phyloP scores from a whole-genome alignment of 2,113 vertebrate species.

The Cottus gobio region DNA sequence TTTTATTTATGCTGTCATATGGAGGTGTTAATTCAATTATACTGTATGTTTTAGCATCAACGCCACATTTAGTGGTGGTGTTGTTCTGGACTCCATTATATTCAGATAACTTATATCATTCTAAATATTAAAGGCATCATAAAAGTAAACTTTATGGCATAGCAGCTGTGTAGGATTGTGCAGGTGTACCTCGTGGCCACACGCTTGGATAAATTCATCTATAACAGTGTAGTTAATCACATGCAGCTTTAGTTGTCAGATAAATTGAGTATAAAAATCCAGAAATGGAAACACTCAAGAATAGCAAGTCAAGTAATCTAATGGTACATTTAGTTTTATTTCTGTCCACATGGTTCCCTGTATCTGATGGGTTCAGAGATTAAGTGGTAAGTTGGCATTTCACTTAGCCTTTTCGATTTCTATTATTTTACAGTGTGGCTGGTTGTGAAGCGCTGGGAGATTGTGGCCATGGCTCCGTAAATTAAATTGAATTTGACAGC shows the following conservation, averaged over 20 bases:
- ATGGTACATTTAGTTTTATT: neutral
- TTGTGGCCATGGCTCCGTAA: neutral
- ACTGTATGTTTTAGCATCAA: too few species aligned
- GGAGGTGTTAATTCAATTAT: too few species aligned
- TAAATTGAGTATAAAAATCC: neutral
- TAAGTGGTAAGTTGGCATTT: neutral
- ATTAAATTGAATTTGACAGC: conserved; percentile 18
- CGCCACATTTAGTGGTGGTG: too few species aligned
- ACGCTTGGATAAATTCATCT: neutral
- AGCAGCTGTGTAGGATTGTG: neutral
- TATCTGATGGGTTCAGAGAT: neutral
- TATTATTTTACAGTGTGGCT: conserved; percentile 6
- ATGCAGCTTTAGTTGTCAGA: neutral
- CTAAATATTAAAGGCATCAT: too few species aligned
- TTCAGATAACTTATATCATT: neutral
- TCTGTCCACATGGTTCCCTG: neutral
- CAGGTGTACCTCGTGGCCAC: neutral
- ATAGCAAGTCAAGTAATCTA: neutral
- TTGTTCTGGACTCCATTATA: neutral
- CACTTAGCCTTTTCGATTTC: neutral
- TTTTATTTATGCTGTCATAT: too few species aligned
- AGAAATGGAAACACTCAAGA: too few species aligned
- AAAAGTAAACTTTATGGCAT: neutral
- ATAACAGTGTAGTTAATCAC: neutral
- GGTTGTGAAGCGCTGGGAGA: neutral